These are phyloP conservation scores for Menidia menidia DNA, from an alignment of 2,797 vertebrate genomes.

Conservation along the genomic window DNA sequence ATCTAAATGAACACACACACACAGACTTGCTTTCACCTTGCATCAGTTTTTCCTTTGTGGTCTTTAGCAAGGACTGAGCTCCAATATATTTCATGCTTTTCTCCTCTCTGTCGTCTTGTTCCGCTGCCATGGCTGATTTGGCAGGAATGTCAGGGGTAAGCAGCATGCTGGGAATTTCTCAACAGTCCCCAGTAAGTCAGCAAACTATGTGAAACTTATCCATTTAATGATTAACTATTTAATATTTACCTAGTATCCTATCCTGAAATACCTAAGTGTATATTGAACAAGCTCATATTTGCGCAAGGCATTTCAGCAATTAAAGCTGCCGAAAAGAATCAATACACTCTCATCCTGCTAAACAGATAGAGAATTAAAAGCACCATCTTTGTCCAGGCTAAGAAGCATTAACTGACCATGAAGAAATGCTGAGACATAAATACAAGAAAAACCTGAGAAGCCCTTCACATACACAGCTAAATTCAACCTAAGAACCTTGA, in stretches of 20 bases:
- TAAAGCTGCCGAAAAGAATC: constrained; percentile 56
- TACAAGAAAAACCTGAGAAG: constrained; percentile 18
- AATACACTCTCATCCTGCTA: constrained; percentile 49
- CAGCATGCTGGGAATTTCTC: constrained; percentile 27
- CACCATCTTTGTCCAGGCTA: constrained; percentile 25
- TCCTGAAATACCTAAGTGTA: constrained; percentile 42
- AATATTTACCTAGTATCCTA: constrained; percentile 44
- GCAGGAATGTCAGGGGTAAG: constrained; percentile 11
- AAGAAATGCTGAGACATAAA: constrained; percentile 37
- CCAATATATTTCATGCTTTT: constrained; percentile 19
- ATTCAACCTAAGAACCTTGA: constrained; percentile 36
- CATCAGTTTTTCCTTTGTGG: constrained; percentile 55
- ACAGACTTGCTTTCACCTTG: constrained; percentile 50
- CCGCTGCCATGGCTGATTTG: constrained; percentile 25
- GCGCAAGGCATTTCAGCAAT: constrained; percentile 43
- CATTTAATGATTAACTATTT: constrained; percentile 35
- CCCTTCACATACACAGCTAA: constrained; percentile 2
- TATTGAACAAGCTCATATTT: constrained; percentile 48
- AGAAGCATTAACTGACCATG: constrained; percentile 33
- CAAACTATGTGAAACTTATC: constrained; percentile 19
- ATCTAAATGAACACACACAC: constrained; percentile 55
- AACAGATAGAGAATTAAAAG: constrained; percentile 52
- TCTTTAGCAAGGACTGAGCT: constrained; percentile 16
- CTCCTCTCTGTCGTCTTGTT: constrained; percentile 14
- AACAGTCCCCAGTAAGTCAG: constrained; percentile 10